phyloP scores from a whole-genome alignment of 2,797 vertebrate species.

The Chelon auratus region DNA sequence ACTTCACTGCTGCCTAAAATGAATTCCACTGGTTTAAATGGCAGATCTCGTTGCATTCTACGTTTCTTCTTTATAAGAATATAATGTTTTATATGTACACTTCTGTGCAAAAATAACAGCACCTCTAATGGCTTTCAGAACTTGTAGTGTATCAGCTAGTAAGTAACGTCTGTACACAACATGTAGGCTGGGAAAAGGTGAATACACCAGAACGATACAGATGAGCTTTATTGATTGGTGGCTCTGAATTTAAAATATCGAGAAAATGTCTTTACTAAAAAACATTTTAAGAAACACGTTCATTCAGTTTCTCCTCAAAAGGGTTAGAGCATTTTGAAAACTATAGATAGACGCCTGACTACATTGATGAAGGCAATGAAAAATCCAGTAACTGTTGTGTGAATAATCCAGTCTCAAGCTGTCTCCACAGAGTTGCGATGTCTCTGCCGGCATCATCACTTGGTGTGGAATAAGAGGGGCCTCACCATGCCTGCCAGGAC shows the following conservation, averaged over 20 bases:
- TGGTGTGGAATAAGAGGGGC: conserved; percentile 96
- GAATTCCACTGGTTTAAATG: not conserved
- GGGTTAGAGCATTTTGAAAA: conserved; percentile 27
- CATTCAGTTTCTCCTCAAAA: conserved; percentile 18
- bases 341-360: conserved; percentile 13
- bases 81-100: not conserved
- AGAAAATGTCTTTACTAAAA: conserved; percentile 14
- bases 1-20: not conserved
- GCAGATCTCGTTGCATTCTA: conserved; percentile 5
- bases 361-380: conserved; percentile 23
- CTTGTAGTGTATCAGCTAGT: not conserved
- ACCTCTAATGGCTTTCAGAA: conserved; percentile 16
- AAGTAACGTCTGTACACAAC: conserved; percentile 22
- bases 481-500: conserved; percentile 99
- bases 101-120: conserved; percentile 38
- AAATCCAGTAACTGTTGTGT: conserved; percentile 47
- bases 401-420: conserved; percentile 45
- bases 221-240: conserved; percentile 31
- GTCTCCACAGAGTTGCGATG: conserved; percentile 15
- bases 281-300: conserved; percentile 12
- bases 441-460: conserved; percentile 82
- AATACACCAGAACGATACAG: conserved; percentile 22
- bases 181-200: conserved; percentile 8
- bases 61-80: not conserved
- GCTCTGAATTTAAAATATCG: conserved; percentile 29